Evolutionary conservation across 2,797 vertebrate genomes (phyloP), one percentile per base, ranked within the genome.

Genomic region (Darevskia mixta): DNA sequence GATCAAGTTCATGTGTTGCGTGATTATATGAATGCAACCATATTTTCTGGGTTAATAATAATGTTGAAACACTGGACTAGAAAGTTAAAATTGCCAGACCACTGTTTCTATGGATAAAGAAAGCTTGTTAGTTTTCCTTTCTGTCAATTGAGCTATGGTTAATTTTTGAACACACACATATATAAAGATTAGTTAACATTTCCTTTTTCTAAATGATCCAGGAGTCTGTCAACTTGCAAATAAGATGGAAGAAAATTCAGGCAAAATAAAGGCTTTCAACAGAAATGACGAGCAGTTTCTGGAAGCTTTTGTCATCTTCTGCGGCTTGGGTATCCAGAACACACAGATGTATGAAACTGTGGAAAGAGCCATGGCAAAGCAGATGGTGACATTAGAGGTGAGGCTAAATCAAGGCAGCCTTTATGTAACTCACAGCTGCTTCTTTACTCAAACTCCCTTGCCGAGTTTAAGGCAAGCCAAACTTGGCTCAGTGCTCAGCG

Each of bases 281-380:
- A 97, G 98, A 90, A 99, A 99, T 1, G 99, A 99, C 3, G 98
- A 99, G 85, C 98, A 99, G 96, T 99, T 99, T 96, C 95, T 99
- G 93, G 99, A 99, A 96, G 99, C 99, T 0, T 99, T 99, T 5
- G 98, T 98, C 90, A 98, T 99, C 95, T 99, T 99, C 94, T 99
- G 99, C n/a, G 99, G 99, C 20, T 96, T 99, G 76, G 99, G 98
- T 66, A 99, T 99, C 93, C 99, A 99, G 97, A 99, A 99, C 95
- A 99, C 99, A 0, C 99, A 99, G 97, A 99, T 99, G 99, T 99
- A 99, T 0, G 99, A 99, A 92, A 98, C 98, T 0, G 98, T 99
- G 95, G 98, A 99, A 93, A 96, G 98, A 94, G 98, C 98, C 91
- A 99, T 99, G 98, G 99, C 98, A 91, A 99, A 99, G 93, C 99